Conservation (phyloP, 2,113 vertebrate genomes). For the Emydura subglobosa region DNA sequence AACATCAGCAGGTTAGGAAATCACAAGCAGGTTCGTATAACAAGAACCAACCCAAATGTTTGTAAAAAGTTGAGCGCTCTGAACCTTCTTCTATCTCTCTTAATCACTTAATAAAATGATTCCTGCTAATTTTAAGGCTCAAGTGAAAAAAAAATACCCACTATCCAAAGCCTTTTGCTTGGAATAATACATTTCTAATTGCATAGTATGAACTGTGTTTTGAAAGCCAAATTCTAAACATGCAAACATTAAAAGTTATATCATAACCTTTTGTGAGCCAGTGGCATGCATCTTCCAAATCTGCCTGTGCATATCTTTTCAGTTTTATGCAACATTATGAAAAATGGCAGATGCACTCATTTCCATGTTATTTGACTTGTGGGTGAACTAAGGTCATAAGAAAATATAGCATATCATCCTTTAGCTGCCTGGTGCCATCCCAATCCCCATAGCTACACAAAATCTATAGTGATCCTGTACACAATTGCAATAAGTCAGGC, state of each 20-base stretch:
- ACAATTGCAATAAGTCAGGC: neutral
- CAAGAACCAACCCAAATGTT: neutral
- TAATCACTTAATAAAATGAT: neutral
- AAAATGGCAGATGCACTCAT: neutral
- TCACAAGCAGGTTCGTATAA: neutral
- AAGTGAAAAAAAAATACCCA: too few relatives aligned
- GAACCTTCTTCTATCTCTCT: neutral
- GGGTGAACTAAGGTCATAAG: neutral
- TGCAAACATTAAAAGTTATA: neutral
- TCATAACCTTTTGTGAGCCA: neutral
- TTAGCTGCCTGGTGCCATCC: neutral
- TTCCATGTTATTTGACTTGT: neutral
- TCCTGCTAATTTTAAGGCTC: neutral
- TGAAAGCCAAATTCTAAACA: neutral
- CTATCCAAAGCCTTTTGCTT: neutral
- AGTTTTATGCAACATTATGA: neutral
- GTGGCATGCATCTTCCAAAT: neutral
- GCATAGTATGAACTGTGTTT: neutral
- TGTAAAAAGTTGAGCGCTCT: neutral
- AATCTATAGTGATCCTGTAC: neutral
- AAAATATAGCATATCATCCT: neutral
- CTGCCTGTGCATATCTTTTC: neutral
- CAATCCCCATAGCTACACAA: neutral
- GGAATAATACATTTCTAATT: fast-evolving
- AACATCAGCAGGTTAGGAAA: neutral